Percentiles rank a stretch among this genome's conserved stretches.
These are phyloP conservation scores for Zaprionus bogoriensis DNA, from an alignment of 2,888 invertebrate genomes.

Conservation along the genomic window DNA sequence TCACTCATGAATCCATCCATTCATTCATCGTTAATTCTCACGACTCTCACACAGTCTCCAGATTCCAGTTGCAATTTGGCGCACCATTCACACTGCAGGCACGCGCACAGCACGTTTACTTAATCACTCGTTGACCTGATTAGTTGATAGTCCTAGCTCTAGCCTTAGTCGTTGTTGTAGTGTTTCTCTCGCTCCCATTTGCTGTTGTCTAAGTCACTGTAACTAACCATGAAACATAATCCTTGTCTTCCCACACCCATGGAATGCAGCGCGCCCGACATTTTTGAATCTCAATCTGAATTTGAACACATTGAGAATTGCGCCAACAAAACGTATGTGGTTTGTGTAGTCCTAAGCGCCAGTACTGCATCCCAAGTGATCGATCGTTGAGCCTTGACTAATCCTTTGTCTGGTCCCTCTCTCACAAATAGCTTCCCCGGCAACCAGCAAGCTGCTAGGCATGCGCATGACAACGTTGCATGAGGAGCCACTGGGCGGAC, in stretches of 20 bases:
- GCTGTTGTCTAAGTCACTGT: conserved; percentile 57
- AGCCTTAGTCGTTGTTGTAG: conserved; percentile 5
- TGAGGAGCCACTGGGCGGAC: conserved; percentile 88
- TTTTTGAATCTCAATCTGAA: conserved; percentile 98
- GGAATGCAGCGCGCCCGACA: conserved; percentile 97
- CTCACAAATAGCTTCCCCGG: conserved; percentile 88
- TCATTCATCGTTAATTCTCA: conserved; percentile 28
- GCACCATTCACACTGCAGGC: conserved; percentile 57
- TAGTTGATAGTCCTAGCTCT: conserved; percentile 8
- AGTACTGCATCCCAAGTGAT: background rate
- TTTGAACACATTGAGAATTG: conserved; percentile 94
- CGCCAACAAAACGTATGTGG: conserved; percentile 95
- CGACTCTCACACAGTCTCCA: conserved; percentile 6
- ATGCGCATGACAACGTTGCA: conserved; percentile 96
- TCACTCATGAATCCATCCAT: conserved; percentile 20
- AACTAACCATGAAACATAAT: conserved; percentile 72
- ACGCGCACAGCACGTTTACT: conserved; percentile 63
- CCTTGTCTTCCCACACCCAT: conserved; percentile 64
- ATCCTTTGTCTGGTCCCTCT: background rate
- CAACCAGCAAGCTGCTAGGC: conserved; percentile 90
- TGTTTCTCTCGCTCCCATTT: conserved; percentile 43
- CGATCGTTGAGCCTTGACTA: background rate
- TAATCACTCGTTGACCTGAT: conserved; percentile 38
- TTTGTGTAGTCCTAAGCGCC: conserved; percentile 56
- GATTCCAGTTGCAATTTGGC: conserved; percentile 50